Evolutionary conservation across 2,797 vertebrate genomes (phyloP).

Genomic region (Peromyscus eremicus): DNA sequence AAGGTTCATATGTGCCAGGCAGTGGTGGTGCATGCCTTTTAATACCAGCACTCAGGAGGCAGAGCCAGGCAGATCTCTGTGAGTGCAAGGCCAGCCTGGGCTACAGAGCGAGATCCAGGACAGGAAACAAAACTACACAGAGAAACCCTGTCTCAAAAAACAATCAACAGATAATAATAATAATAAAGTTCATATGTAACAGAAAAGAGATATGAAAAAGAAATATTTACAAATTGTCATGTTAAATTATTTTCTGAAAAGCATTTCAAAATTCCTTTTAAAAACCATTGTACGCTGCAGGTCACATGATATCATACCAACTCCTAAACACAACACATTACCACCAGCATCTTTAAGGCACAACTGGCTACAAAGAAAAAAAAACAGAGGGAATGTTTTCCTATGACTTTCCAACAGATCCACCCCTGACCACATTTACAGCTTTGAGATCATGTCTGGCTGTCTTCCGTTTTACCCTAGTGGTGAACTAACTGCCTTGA

Average conservation of each 20-base stretch:
- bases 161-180: too few species aligned
- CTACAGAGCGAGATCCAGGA: too few species aligned
- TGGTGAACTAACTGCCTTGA: neutral
- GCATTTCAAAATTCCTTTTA: neutral
- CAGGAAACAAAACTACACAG: too few species aligned
- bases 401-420: neutral
- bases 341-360: neutral
- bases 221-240: neutral
- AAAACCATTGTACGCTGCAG: neutral
- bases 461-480: neutral
- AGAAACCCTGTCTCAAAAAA: too few species aligned
- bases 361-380: neutral
- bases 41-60: too few species aligned
- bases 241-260: neutral
- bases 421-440: neutral
- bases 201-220: constrained; percentile 10
- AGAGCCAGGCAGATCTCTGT: too few species aligned
- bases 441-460: neutral
- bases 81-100: too few species aligned
- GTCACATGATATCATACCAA: neutral
- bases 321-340: neutral
- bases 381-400: neutral
- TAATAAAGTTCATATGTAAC: neutral
- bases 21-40: too few species aligned
- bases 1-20: neutral